Percentiles rank a stretch among this genome's conserved stretches.
phyloP scores from a whole-genome alignment of 2,113 vertebrate species.

The Corythoichthys haematopterus region DNA sequence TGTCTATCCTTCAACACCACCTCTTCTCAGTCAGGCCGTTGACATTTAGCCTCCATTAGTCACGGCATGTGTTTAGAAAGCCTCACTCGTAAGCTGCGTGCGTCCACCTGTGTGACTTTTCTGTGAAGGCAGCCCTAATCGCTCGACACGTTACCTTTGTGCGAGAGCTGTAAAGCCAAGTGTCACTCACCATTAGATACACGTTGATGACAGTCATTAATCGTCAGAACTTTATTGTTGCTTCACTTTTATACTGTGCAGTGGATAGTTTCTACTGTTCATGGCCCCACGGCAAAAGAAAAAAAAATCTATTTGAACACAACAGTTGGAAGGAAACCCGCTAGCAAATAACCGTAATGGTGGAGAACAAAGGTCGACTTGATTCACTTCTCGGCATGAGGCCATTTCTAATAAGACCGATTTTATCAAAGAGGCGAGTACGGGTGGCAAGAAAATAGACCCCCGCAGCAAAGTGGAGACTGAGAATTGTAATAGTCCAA shows the following conservation, averaged over 20 bases:
- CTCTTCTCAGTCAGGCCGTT: constrained; percentile 22
- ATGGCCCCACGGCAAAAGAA: too few relatives aligned
- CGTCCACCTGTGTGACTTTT: constrained; percentile 56
- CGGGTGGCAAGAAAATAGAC: neutral
- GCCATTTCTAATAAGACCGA: neutral
- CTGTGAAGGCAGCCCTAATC: constrained; percentile 37
- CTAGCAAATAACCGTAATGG: neutral
- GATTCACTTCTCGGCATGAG: neutral
- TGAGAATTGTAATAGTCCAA: neutral
- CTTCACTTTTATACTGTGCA: neutral
- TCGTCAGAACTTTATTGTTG: constrained; percentile 29
- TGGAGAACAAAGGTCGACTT: neutral
- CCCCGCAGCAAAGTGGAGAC: neutral
- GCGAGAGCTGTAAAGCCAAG: constrained; percentile 34
- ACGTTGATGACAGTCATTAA: constrained; percentile 40
- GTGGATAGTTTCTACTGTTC: too few relatives aligned
- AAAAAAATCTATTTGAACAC: neutral
- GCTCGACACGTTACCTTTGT: constrained; percentile 46
- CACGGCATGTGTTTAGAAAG: constrained; percentile 40
- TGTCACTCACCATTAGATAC: constrained; percentile 41
- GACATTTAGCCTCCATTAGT: constrained; percentile 48
- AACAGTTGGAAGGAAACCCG: neutral
- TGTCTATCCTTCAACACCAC: constrained; percentile 51
- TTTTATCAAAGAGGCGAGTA: neutral
- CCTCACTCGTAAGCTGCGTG: constrained; percentile 37